Percentiles rank a stretch among this genome's conserved stretches.
These are phyloP conservation scores for Lasioglossum morio DNA, from an alignment of 2,888 invertebrate species.

Conservation along the genomic window DNA sequence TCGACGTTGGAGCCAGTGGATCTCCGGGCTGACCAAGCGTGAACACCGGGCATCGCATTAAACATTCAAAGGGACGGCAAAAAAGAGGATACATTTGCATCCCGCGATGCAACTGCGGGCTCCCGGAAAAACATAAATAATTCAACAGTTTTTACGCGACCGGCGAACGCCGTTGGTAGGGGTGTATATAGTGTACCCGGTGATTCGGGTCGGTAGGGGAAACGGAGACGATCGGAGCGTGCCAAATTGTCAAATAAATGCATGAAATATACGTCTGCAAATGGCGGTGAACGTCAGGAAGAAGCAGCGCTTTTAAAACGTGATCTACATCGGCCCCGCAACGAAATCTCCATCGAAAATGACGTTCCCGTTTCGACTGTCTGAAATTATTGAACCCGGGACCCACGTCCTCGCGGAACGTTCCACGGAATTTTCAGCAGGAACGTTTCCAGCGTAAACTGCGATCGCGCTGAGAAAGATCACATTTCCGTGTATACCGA, in stretches of 20 bases:
- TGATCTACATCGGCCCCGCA: conserved; percentile 23
- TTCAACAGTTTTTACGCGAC: conserved; percentile 81
- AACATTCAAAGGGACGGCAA: conserved; percentile 81
- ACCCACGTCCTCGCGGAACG: neutral
- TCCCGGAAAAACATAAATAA: conserved; percentile 82
- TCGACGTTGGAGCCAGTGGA: conserved; percentile 6
- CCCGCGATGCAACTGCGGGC: conserved; percentile 77
- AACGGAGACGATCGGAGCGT: conserved; percentile 60
- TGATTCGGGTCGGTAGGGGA: conserved; percentile 51
- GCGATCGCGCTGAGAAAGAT: neutral
- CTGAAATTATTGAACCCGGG: conserved; percentile 41
- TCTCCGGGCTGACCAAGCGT: conserved; percentile 26
- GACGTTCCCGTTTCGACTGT: conserved; percentile 29
- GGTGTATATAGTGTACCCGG: conserved; percentile 11
- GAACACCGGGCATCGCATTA: conserved; percentile 69
- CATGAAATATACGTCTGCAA: conserved; percentile 66
- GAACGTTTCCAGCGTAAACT: neutral
- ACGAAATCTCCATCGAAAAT: conserved; percentile 56
- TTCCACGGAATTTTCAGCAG: conserved; percentile 8
- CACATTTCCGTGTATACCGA: neutral
- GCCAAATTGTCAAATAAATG: conserved; percentile 79
- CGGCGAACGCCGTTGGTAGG: neutral
- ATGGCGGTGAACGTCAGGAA: conserved; percentile 21
- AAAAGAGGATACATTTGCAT: conserved; percentile 83
- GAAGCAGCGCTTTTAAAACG: conserved; percentile 26